Conservation (phyloP, 2,797 vertebrate species). For the Notamacropus eugenii region DNA sequence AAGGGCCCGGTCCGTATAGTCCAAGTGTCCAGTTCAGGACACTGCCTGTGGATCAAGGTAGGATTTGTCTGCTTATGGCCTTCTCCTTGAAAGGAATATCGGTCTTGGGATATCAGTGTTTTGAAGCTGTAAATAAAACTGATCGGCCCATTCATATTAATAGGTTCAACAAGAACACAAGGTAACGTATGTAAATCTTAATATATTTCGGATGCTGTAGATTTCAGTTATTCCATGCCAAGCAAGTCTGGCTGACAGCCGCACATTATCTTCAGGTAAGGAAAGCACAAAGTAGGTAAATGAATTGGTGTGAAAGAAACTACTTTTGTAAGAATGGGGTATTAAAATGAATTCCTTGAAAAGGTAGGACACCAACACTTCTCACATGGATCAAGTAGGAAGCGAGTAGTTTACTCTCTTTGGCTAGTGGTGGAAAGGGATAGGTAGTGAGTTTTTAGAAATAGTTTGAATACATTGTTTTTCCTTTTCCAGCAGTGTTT, state of each 20-base stretch:
- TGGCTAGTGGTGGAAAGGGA: conserved; percentile 61
- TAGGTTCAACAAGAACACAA: conserved; percentile 86
- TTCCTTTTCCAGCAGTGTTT: conserved; percentile 99
- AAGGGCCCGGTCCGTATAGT: conserved; percentile 99
- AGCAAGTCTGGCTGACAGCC: conserved; percentile 84
- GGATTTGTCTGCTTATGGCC: conserved; percentile 93
- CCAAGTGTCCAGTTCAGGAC: conserved; percentile 99
- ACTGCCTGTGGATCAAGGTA: conserved; percentile 99
- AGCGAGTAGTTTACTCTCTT: conserved; percentile 35
- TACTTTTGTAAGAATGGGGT: conserved; percentile 68
- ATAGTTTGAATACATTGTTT: conserved; percentile 95
- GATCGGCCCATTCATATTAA: conserved; percentile 84
- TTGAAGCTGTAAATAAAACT: conserved; percentile 87
- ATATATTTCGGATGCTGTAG: conserved; percentile 84
- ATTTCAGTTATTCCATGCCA: conserved; percentile 83
- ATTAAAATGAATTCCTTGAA: conserved; percentile 72
- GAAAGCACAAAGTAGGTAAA: conserved; percentile 60
- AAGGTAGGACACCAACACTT: conserved; percentile 81
- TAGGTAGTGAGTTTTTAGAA: conserved; percentile 74
- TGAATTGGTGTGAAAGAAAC: conserved; percentile 71
- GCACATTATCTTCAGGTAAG: conserved; percentile 86
- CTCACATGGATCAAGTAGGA: conserved; percentile 63
- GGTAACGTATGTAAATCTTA: conserved; percentile 88
- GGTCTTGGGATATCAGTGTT: conserved; percentile 86
- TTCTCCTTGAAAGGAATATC: conserved; percentile 87